These are phyloP conservation scores for Nycticorax nycticorax DNA, from an alignment of 2,113 vertebrate genomes.

Conservation along the genomic window DNA sequence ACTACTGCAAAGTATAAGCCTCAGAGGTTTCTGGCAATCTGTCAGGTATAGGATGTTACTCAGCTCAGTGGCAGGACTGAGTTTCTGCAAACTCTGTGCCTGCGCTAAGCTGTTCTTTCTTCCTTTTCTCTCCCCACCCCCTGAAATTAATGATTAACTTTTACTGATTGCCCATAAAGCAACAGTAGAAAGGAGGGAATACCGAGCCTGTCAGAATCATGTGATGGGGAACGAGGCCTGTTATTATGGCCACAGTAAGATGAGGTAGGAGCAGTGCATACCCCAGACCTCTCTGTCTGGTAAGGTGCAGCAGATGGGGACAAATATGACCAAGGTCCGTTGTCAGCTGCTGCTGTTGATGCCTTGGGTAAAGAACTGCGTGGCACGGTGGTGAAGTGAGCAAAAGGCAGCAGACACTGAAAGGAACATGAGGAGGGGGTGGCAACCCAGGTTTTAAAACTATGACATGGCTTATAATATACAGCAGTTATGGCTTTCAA, in stretches of 20 bases:
- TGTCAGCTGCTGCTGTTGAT: background rate
- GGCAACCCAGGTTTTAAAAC: background rate
- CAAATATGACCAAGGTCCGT: background rate
- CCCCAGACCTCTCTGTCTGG: background rate
- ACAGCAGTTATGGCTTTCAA: conserved; percentile 3
- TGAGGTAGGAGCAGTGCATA: background rate
- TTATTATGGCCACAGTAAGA: background rate
- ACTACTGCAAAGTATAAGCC: background rate
- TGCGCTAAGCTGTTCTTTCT: background rate
- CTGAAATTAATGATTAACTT: background rate
- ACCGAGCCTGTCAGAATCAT: background rate
- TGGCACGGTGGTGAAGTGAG: background rate
- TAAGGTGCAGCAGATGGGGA: background rate
- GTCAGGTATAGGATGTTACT: background rate
- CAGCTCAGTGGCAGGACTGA: background rate
- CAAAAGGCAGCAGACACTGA: background rate
- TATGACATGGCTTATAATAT: background rate
- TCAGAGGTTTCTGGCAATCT: background rate
- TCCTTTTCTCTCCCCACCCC: background rate
- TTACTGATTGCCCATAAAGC: background rate
- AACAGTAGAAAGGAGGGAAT: background rate
- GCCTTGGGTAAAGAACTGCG: background rate
- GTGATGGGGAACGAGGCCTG: background rate
- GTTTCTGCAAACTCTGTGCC: background rate
- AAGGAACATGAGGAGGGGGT: background rate